These are phyloP conservation scores for Nerophis ophidion DNA, from an alignment of 2,113 vertebrate species.

Conservation along the genomic window DNA sequence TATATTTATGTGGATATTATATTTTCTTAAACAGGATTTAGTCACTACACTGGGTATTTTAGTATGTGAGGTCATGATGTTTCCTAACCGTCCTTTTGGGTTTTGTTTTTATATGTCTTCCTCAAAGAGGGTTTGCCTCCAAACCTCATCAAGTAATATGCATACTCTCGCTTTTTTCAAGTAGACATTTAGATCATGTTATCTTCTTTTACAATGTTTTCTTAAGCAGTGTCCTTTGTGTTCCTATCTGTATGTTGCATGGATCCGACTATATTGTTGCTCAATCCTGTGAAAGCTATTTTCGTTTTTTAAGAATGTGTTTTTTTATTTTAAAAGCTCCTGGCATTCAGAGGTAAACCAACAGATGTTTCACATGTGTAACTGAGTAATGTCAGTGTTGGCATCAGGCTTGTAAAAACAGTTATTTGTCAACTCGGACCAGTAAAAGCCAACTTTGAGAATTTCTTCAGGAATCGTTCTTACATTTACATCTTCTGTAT, in stretches of 20 bases:
- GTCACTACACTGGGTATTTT: slow-evolving; percentile 58
- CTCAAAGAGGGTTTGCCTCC: slow-evolving; percentile 1
- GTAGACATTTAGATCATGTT: slow-evolving; percentile 4
- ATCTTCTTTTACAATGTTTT: slow-evolving; percentile 1
- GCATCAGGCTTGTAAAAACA: neutral
- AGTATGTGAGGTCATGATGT: slow-evolving; percentile 16
- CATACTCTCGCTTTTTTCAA: slow-evolving; percentile 7
- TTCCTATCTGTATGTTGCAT: neutral
- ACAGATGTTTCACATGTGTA: slow-evolving; percentile 26
- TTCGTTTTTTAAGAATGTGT: slow-evolving; percentile 24
- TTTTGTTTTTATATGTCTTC: slow-evolving; percentile 30
- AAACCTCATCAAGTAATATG: slow-evolving; percentile 13
- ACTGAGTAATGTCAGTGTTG: neutral
- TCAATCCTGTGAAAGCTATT: slow-evolving; percentile 13
- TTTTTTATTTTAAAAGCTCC: slow-evolving; percentile 16
- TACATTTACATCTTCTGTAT: neutral
- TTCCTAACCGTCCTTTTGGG: slow-evolving; percentile 38
- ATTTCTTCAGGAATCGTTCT: too few relatives aligned
- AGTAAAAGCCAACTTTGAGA: too few relatives aligned
- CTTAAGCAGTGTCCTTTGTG: slow-evolving; percentile 6
- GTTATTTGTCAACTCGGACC: too few relatives aligned
- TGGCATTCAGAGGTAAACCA: slow-evolving; percentile 7
- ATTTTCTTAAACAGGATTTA: slow-evolving; percentile 46
- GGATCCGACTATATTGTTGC: neutral
- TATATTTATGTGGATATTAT: slow-evolving; percentile 46